A percentile compares a stretch with the other conserved stretches of the same genome.
phyloP scores from a whole-genome alignment of 2,113 vertebrate species.

The Scalopus aquaticus region DNA sequence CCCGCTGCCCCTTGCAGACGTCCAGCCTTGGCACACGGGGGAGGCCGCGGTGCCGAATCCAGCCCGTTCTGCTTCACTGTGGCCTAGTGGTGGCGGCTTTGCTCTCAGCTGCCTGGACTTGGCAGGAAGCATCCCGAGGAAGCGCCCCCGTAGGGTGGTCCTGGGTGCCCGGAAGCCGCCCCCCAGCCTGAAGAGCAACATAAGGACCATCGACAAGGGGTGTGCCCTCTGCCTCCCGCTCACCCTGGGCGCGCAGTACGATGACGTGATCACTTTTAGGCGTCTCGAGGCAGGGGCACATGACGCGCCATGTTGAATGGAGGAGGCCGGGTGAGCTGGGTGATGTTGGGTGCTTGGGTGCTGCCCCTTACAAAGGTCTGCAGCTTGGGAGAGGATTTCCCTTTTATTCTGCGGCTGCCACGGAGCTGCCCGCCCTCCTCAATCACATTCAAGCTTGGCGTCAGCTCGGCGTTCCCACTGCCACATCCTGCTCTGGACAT shows the following conservation, averaged over 20 bases:
- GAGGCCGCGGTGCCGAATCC: background rate
- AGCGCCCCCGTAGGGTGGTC: background rate
- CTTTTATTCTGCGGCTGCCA: background rate
- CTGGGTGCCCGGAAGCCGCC: background rate
- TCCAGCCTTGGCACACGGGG: background rate
- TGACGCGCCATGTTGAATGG: rapidly evolving
- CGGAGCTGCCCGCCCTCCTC: background rate
- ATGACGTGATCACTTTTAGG: rapidly evolving
- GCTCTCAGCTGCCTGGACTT: background rate
- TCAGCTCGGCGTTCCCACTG: background rate
- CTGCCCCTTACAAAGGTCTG: background rate
- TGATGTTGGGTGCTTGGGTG: background rate
- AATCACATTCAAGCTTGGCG: background rate
- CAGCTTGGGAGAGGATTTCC: background rate
- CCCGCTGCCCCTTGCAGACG: background rate
- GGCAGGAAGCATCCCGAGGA: background rate
- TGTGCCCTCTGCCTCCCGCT: background rate
- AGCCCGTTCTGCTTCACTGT: background rate
- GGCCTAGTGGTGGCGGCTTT: too few relatives aligned
- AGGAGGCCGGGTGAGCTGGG: background rate
- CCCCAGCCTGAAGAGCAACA: rapidly evolving
- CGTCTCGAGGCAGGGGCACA: rapidly evolving
- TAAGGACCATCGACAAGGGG: background rate
- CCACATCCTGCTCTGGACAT: background rate
- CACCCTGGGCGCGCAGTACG: rapidly evolving